phyloP scores from a whole-genome alignment of 2,888 invertebrate genomes.

The Lasioglossum pauxillum region DNA sequence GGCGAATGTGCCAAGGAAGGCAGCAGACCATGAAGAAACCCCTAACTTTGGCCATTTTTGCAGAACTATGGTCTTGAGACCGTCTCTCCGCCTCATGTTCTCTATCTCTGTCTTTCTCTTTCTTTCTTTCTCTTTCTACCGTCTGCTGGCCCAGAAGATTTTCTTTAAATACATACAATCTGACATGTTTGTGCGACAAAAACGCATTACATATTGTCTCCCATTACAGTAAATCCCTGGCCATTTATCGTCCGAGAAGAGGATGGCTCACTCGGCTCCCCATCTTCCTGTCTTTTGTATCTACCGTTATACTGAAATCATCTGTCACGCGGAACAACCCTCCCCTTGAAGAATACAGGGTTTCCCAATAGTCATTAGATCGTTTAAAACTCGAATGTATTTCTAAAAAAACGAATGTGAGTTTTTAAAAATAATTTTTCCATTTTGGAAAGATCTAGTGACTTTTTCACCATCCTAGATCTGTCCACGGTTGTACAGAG shows the following conservation, averaged over 20 bases:
- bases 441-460: background rate
- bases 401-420: background rate
- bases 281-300: background rate
- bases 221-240: slow-evolving; percentile 16
- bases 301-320: background rate
- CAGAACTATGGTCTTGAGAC: slow-evolving; percentile 19
- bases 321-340: background rate
- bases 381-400: background rate
- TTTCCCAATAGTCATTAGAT: background rate
- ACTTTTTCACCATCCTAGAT: background rate
- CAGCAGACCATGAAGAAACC: slow-evolving; percentile 47
- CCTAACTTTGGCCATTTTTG: slow-evolving; percentile 44
- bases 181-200: background rate
- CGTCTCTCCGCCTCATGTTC: background rate
- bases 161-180: slow-evolving; percentile 1
- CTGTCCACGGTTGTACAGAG: background rate
- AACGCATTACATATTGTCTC: slow-evolving; percentile 3
- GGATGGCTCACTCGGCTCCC: slow-evolving; percentile 19
- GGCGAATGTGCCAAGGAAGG: slow-evolving; percentile 56
- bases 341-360: background rate
- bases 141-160: background rate
- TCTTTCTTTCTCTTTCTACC: background rate
- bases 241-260: background rate
- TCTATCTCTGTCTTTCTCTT: background rate
- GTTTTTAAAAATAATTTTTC: background rate